Base-by-base conservation (phyloP, 2,888 invertebrate species). In the Agrotis segetum region DNA sequence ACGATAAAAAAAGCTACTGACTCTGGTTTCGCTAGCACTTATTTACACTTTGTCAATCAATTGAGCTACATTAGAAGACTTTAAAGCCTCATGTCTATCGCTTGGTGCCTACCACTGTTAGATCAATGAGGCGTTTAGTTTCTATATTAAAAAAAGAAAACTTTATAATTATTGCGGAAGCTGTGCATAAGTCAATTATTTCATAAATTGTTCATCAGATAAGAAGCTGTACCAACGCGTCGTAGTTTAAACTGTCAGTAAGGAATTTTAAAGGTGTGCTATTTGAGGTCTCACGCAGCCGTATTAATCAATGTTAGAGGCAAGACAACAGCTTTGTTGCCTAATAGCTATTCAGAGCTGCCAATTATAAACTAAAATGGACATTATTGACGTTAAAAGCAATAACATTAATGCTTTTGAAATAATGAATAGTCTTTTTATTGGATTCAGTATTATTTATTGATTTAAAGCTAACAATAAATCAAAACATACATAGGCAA, bases 221-320 rank as follows among this genome's bases (percentile, higher is more conserved):
- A 53, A 44, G n/a, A 44, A 52, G 62, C 40, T 62, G 14, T 49
- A 61, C 19, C 1, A 34, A 34, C 17, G 50, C 34, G 19, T 66
- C 14, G 40, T 49, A 55, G 49, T 19, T 49, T 17, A 56, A 13
- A 49, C 56, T 62, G 52, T 13, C 61, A 46, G 14, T 62, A 58
- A 66, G 66, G 75, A 77, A 69, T 77, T 77, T 69, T 17, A 59
- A 69, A 77, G 82, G 77, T 55, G 69, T 81, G 77, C 65, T 76
- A 16, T 53, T 81, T 76, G 81, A 77, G 44, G 56, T 69, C 53
- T 53, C 55, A 60, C 69, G 49, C 52, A 62, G 61, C 52, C 61
- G 16, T 52, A 67, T 83, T 66, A 69, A 75, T 81, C 60, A 66
- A 61, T 49, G 56, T 24, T 63, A 55, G 13, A 59, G 21, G 19